phyloP scores from a whole-genome alignment of 2,888 invertebrate genomes.

The Pyrrhia umbra region DNA sequence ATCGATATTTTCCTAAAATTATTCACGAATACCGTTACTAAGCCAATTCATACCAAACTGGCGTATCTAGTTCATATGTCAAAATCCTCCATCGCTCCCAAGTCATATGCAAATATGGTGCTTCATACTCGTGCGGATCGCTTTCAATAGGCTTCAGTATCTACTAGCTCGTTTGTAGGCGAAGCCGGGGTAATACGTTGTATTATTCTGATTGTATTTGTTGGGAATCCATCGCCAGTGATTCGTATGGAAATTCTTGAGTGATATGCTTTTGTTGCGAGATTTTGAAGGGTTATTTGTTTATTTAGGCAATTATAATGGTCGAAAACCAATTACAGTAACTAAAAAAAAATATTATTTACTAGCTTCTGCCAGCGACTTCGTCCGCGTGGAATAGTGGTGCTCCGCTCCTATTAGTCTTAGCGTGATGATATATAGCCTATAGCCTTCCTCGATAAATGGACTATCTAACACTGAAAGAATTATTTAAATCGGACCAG shows the following conservation, averaged over 20 bases:
- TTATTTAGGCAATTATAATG: too few relatives aligned
- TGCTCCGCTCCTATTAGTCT: too few relatives aligned
- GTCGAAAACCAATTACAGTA: too few relatives aligned
- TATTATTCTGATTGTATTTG: constrained; percentile 49
- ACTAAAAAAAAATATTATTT: too few relatives aligned
- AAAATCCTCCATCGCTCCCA: constrained; percentile 40
- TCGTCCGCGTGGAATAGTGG: too few relatives aligned
- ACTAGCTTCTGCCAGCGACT: too few relatives aligned
- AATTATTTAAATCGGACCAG: too few relatives aligned
- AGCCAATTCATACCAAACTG: constrained; percentile 17
- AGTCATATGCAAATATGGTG: constrained; percentile 62
- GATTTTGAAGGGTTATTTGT: background rate
- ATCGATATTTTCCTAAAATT: constrained; percentile 33
- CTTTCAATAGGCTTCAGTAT: constrained; percentile 49
- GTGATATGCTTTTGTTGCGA: constrained; percentile 3
- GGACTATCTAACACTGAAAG: too few relatives aligned
- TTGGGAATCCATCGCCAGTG: constrained; percentile 13
- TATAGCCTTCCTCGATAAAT: too few relatives aligned
- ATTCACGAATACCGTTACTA: constrained; percentile 28
- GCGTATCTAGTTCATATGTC: constrained; percentile 12
- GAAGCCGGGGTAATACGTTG: constrained; percentile 24
- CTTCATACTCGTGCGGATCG: constrained; percentile 53
- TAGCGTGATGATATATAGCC: too few relatives aligned
- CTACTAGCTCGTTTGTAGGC: constrained; percentile 35
- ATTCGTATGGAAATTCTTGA: constrained; percentile 9